A percentile compares a stretch with the other conserved stretches of the same genome.
phyloP scores from a whole-genome alignment of 2,797 vertebrate genomes.

The Microcaecilia unicolor region DNA sequence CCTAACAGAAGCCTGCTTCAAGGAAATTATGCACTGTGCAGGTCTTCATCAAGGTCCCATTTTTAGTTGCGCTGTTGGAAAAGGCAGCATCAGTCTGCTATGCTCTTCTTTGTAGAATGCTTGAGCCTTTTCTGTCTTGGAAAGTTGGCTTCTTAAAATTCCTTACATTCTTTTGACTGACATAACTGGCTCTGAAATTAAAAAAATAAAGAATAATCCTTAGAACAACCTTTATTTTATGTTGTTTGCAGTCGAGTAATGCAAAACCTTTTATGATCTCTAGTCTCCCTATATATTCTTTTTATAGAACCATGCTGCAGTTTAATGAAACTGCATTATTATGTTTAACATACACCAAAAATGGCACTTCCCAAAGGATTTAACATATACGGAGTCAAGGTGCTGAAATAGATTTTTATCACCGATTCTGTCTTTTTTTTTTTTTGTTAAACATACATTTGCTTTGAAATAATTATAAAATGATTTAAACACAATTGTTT shows the following conservation, averaged over 20 bases:
- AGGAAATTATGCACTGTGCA: conserved; percentile 72
- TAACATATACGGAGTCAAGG: conserved; percentile 50
- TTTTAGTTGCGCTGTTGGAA: conserved; percentile 59
- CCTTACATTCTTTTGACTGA: conserved; percentile 36
- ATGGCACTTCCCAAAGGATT: conserved; percentile 66
- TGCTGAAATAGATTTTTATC: conserved; percentile 52
- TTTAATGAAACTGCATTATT: conserved; percentile 51
- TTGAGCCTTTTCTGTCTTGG: conserved; percentile 43
- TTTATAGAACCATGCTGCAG: conserved; percentile 37
- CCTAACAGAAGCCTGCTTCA: conserved; percentile 66
- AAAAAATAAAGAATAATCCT: conserved; percentile 48
- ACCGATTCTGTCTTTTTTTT: too few species aligned
- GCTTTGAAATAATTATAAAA: conserved; percentile 60
- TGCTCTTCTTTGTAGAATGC: conserved; percentile 38
- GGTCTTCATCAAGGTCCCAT: conserved; percentile 68
- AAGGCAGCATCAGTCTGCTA: too few species aligned
- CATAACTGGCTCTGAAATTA: conserved; percentile 45
- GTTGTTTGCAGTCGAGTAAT: too few species aligned
- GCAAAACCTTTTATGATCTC: conserved; percentile 54
- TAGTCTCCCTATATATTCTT: conserved; percentile 48
- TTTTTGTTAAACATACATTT: conserved; percentile 44
- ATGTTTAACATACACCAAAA: conserved; percentile 59
- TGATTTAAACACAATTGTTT: conserved; percentile 59
- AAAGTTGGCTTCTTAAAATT: conserved; percentile 38
- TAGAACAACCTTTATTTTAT: conserved; percentile 48